Base-by-base conservation (phyloP, 2,888 invertebrate species). In the Nomada fucata region DNA sequence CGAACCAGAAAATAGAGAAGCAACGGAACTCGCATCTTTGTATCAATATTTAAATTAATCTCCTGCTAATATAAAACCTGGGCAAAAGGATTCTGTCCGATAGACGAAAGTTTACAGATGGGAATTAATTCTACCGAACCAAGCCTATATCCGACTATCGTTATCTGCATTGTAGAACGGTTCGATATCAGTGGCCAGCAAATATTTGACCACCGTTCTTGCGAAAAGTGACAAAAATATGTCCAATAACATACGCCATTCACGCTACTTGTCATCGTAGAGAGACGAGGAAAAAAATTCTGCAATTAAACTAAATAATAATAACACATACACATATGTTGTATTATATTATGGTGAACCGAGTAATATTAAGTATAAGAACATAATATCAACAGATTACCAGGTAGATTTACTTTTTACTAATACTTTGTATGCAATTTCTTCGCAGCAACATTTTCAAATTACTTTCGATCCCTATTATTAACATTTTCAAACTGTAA, bases 181-280 rank as follows among this genome's bases (percentile, higher is more conserved):
- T 63, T 67, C 47, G 9, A 29, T 23, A 78, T 47, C 53, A 61
- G 53, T 55, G 26, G 20, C 15, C 47, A 20, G 52, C 74, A 74
- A 77, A 77, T 53, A 67, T 74, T 77, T 74, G 47, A 61, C 61
- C 36, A 47, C 42, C 36, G 47, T 60, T 60, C 23, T 44, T 18
- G 15, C 26, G 59, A 20, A 23, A 3, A 15, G 61, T 61, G 23
- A 20, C n/a, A 61, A 50, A 63, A 77, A 73, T 73, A 29, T 59
- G n/a, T 18, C 42, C 20, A 23, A 26, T 55, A 63, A 63, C 64
- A 50, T 1, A 15, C 3, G 29, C n/a, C 13, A 42, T 26, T 44
- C 55, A n/a, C 52, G 23, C 26, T 47, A 29, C 23, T 29, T 23
- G 29, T 47, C 47, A 42, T 44, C 13, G n/a, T 18, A 44, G n/a